Evolutionary conservation across 2,888 invertebrate species (phyloP), one percentile per base, ranked within the genome.

Genomic region (Harpalus rufipes): DNA sequence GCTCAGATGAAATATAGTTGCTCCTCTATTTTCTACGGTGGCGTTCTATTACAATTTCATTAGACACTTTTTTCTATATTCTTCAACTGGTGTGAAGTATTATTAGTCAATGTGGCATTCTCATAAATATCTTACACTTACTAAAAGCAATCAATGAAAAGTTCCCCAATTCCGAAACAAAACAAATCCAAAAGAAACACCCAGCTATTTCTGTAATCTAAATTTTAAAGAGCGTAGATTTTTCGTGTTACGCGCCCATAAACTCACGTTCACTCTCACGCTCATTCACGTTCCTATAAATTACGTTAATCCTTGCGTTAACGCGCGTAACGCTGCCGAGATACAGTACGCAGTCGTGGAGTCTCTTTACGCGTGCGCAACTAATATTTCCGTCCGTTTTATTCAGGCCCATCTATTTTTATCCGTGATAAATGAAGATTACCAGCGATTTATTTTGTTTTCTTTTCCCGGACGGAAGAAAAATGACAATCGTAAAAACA

Each of bases 401-500:
- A 81, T 68, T 80, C 80, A 80, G 61, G 61, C 65, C 84, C 84
- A 84, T 84, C 84, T 84, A 82, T 84, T 84, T 84, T 84, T 76
- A 78, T 76, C 76, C 61, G 84, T 84, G 76, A 84, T 76, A 84
- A 84, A 84, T 84, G 84, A 84, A 84, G 84, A 84, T 84, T 84
- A 84, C 84, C 84, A 78, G 78, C 84, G 61, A 84, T 84, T 84
- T 84, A 63, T 84, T 84, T 84, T 84, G 84, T 84, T 84, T 84
- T 84, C 84, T 78, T 78, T 78, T 84, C 78, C 76, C 25, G 61
- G 76, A 78, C 76, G 84, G 78, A 84, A 84, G 84, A 84, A 74
- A 84, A 84, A 84, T 84, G 84, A 84, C 84, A 74, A 84, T 63
- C 61, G 84, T 84, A 84, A 84, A 82, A 84, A 84, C 84, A 84